phyloP scores from a whole-genome alignment of 30 jellyfish, hydroid and myxozoan genomes.

The Chironex yamaguchii region DNA sequence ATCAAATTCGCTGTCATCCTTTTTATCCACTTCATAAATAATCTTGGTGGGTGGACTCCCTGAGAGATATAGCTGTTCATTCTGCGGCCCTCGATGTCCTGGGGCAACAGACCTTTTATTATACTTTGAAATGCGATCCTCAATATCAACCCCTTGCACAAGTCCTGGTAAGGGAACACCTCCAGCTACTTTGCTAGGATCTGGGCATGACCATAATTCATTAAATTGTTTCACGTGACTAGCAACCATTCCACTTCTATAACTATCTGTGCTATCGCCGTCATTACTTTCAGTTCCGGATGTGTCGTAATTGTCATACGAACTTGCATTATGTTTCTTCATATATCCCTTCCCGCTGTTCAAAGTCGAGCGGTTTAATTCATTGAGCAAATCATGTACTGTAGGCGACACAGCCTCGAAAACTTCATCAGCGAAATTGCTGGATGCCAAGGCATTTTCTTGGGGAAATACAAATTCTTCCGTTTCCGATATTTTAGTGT shows the following conservation, averaged over 20 bases:
- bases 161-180: slow-evolving; percentile 97
- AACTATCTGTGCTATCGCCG: slow-evolving; percentile 55
- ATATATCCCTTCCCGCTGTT: slow-evolving; percentile 45
- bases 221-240: slow-evolving; percentile 79
- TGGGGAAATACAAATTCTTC: slow-evolving; percentile 19
- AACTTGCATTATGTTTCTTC: slow-evolving; percentile 42
- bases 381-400: slow-evolving; percentile 70
- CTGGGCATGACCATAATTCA: slow-evolving; percentile 72
- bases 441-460: slow-evolving; percentile 16
- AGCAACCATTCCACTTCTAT: slow-evolving; percentile 87
- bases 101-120: slow-evolving; percentile 86
- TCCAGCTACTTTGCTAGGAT: slow-evolving; percentile 76
- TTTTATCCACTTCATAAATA: not conserved
- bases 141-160: slow-evolving; percentile 71
- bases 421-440: slow-evolving; percentile 81
- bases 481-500: not conserved
- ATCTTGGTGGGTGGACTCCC: slow-evolving; percentile 70
- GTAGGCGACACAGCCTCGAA: slow-evolving; percentile 68
- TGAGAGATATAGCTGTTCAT: slow-evolving; percentile 55
- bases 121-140: slow-evolving; percentile 74
- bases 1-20: slow-evolving; percentile 9
- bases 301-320: slow-evolving; percentile 53
- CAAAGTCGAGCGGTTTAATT: slow-evolving; percentile 74
- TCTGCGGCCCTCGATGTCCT: slow-evolving; percentile 76
- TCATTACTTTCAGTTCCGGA: slow-evolving; percentile 51